Percentiles rank a stretch among this genome's conserved stretches.
These are phyloP conservation scores for Phasia obesa DNA, from an alignment of 2,888 invertebrate species.

Conservation along the genomic window DNA sequence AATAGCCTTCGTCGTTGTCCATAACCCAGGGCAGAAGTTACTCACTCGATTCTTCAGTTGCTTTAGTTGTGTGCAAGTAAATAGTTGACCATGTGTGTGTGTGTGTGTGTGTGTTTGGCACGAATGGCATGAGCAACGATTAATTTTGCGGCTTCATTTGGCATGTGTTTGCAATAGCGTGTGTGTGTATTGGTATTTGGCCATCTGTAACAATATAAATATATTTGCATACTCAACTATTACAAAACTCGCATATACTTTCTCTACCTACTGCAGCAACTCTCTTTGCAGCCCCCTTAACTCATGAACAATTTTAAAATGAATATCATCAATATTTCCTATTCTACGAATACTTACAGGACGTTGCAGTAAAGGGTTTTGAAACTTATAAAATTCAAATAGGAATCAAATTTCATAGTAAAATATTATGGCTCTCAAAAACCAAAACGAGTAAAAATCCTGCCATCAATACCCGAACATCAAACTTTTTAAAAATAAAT, in stretches of 20 bases:
- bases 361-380: neutral
- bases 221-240: conserved; percentile 68
- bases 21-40: conserved; percentile 45
- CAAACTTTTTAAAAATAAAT: too few relatives aligned
- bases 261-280: neutral
- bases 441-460: too few relatives aligned
- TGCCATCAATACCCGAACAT: too few relatives aligned
- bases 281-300: conserved; percentile 11
- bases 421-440: too few relatives aligned
- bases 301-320: conserved; percentile 33
- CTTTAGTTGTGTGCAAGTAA: conserved; percentile 26
- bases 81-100: conserved; percentile 25
- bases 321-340: conserved; percentile 10
- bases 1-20: conserved; percentile 74
- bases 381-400: neutral
- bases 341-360: conserved; percentile 5
- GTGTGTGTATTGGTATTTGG: conserved; percentile 7
- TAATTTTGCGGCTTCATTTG: conserved; percentile 68
- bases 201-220: conserved; percentile 67
- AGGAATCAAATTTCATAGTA: neutral
- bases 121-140: conserved; percentile 64
- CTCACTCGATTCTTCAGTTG: conserved; percentile 24
- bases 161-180: conserved; percentile 7
- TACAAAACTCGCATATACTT: neutral
- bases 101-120: neutral